These are phyloP conservation scores for Periophthalmus modestus DNA, from an alignment of 2,113 vertebrate species.

Conservation along the genomic window DNA sequence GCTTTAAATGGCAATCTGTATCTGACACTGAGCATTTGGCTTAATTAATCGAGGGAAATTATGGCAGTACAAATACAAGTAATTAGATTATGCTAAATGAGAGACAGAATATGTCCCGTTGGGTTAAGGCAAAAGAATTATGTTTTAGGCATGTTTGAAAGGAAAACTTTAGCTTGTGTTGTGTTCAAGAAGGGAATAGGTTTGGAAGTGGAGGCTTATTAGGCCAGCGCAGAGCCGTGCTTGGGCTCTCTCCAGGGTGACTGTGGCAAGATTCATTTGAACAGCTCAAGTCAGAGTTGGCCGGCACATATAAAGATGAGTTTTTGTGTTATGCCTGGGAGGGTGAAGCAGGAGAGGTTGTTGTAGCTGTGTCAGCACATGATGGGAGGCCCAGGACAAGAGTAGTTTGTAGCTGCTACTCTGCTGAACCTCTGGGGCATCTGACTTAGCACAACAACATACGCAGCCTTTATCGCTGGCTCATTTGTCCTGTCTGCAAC, in stretches of 20 bases:
- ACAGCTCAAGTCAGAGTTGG: conserved; percentile 24
- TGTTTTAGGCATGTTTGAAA: not conserved
- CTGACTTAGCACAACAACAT: conserved; percentile 46
- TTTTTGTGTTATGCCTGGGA: conserved; percentile 33
- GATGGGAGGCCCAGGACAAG: conserved; percentile 33
- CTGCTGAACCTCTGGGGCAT: conserved; percentile 44
- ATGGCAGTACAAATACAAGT: not conserved
- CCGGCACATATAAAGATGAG: conserved; percentile 13
- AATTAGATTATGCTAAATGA: not conserved
- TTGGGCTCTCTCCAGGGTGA: conserved; percentile 6
- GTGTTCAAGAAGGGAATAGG: not conserved
- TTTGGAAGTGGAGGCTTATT: conserved; percentile 22
- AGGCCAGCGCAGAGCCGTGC: conserved; percentile 2
- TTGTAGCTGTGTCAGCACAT: conserved; percentile 33
- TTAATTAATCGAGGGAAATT: not conserved
- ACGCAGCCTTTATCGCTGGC: conserved; percentile 52
- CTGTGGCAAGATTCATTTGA: conserved; percentile 28
- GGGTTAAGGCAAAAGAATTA: not conserved
- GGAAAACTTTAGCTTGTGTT: not conserved
- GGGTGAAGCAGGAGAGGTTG: conserved; percentile 25
- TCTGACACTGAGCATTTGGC: not conserved
- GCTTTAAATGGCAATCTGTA: conserved; percentile 5
- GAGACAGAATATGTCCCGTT: not conserved
- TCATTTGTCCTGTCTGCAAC: conserved; percentile 51
- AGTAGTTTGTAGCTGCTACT: conserved; percentile 39